Evolutionary conservation across 2,888 invertebrate species (phyloP), one percentile per base, ranked within the genome.

Genomic region (Scrobipalpa costella): DNA sequence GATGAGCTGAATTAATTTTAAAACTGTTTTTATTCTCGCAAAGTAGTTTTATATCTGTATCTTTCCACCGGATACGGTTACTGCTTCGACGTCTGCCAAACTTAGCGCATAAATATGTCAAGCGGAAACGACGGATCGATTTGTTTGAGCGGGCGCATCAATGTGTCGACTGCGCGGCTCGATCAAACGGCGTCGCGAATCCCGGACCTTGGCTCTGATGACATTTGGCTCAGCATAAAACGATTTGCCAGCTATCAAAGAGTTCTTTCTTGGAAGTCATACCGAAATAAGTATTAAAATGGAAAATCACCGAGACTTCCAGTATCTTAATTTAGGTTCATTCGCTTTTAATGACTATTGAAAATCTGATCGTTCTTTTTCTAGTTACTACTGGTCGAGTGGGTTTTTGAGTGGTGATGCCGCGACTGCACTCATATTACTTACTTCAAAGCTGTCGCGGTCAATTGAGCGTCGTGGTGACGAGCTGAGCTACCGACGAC

Each of bases 161-260:
- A 87, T 89, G 84, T 74, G 75, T 88, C 88, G 73, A 66, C 80
- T 64, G 61, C 67, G 66, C 75, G 75, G 73, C 68, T 67, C 75
- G 86, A 88, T 90, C 89, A 89, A 90, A 88, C 79, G 85, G 64
- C 77, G 75, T 84, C 76, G 80, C 86, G 73, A 81, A 80, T 76
- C 47, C 64, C 66, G 68, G 71, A 68, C 72, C 67, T 70, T 67
- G 68, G 69, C 66, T 63, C 64, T 65, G 68, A 68, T 70, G 71
- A 71, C 79, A 79, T 71, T 71, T 78, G 71, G 74, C 73, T 73
- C 67, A 73, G 73, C 75, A 68, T 63, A 63, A 62, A 66, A 63
- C 63, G 63, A 57, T 67, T 67, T 67, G 64, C 71, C 67, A 70
- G 71, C 69, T 72, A 72, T 70, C 68, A 68, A 71, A 73, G 69